phyloP scores from a whole-genome alignment of 2,888 invertebrate species.

The Heliconius cydno region DNA sequence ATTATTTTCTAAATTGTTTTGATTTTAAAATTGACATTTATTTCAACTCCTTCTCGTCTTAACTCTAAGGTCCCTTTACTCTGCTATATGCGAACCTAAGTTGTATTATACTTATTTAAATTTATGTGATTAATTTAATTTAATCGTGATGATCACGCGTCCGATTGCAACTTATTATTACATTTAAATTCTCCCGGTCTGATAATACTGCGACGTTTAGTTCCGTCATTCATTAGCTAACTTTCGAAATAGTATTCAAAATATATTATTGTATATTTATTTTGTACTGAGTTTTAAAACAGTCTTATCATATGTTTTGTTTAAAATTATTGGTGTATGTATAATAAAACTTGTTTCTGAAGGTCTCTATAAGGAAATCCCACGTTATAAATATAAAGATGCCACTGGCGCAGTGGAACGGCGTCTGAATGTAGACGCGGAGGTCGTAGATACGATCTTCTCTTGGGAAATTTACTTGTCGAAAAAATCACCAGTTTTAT shows the following conservation, averaged over 20 bases:
- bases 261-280: background rate
- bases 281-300: background rate
- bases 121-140: background rate
- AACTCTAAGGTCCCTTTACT: no score
- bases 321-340: background rate
- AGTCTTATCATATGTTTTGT: conserved; percentile 4
- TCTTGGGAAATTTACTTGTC: background rate
- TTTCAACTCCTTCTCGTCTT: no score
- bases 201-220: background rate
- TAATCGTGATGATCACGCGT: background rate
- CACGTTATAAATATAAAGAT: background rate
- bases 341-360: conserved; percentile 12
- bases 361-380: conserved; percentile 14
- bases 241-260: background rate
- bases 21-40: background rate
- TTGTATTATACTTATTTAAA: no score
- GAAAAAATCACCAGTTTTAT: no score
- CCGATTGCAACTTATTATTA: background rate
- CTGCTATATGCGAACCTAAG: no score
- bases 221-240: background rate
- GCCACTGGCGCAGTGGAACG: background rate
- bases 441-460: background rate
- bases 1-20: background rate
- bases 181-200: background rate
- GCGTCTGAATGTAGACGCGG: background rate